These are phyloP conservation scores for Prionace glauca DNA, from an alignment of 2,797 vertebrate genomes.

Conservation along the genomic window DNA sequence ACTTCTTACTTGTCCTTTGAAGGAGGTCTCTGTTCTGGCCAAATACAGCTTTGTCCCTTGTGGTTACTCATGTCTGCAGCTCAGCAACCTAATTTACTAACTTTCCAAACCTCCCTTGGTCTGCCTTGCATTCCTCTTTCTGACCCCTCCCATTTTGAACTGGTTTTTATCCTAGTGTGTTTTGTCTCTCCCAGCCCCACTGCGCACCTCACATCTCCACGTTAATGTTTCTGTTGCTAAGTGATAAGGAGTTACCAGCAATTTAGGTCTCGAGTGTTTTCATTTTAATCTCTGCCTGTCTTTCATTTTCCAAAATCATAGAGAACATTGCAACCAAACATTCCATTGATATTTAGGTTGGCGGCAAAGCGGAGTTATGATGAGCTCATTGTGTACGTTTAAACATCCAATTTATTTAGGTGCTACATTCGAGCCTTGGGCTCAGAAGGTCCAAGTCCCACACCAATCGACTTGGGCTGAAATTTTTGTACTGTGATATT, in stretches of 20 bases:
- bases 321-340: too few species aligned
- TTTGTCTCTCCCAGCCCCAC: not conserved
- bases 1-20: not conserved
- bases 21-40: too few species aligned
- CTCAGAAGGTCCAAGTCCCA: too few species aligned
- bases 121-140: not conserved
- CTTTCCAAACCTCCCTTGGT: not conserved
- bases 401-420: not conserved
- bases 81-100: not conserved
- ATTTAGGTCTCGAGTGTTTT: not conserved
- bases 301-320: not conserved
- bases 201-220: not conserved
- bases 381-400: not conserved
- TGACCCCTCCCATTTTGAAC: not conserved
- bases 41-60: too few species aligned
- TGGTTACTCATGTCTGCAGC: not conserved
- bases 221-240: not conserved
- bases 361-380: not conserved
- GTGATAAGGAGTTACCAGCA: not conserved
- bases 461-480: not conserved
- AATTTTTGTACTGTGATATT: not conserved
- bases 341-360: not conserved
- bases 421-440: not conserved
- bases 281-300: not conserved
- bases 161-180: not conserved